Evolutionary conservation across 2,888 invertebrate genomes (phyloP).

Genomic region (Cecidostiba fungosa): DNA sequence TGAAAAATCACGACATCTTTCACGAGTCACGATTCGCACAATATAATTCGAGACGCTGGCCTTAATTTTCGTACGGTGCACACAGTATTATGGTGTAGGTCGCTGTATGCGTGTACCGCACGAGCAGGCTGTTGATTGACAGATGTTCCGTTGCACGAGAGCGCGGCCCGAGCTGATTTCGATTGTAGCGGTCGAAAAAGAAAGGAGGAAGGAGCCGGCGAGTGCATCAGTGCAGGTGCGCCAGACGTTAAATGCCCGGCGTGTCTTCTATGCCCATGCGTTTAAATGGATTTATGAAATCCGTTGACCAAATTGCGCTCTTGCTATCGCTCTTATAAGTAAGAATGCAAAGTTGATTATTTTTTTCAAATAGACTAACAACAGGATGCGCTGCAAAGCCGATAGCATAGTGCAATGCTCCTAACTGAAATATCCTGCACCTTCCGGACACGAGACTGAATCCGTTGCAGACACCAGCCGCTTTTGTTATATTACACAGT

Average conservation of each 20-base stretch:
- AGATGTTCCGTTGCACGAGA: constrained; percentile 57
- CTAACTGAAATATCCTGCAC: too few relatives aligned
- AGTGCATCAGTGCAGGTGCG: constrained; percentile 55
- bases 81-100: too few relatives aligned
- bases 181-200: constrained; percentile 16
- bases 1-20: not conserved
- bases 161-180: constrained; percentile 44
- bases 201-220: constrained; percentile 9
- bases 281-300: constrained; percentile 45
- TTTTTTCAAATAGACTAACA: too few relatives aligned
- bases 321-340: too few relatives aligned
- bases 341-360: too few relatives aligned
- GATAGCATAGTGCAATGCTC: too few relatives aligned
- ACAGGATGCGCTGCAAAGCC: too few relatives aligned
- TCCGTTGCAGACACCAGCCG: not conserved
- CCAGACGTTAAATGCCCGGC: constrained; percentile 39
- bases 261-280: constrained; percentile 1
- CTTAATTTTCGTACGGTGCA: too few relatives aligned
- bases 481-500: constrained; percentile 47
- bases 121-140: constrained; percentile 53
- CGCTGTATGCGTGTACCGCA: not conserved
- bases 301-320: constrained; percentile 60
- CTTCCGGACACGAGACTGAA: constrained; percentile 2
- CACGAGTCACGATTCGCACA: too few relatives aligned
- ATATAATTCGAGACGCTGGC: too few relatives aligned